These are phyloP conservation scores for Xiphorhynchus elegans DNA, from an alignment of 2,113 vertebrate genomes.

Conservation along the genomic window DNA sequence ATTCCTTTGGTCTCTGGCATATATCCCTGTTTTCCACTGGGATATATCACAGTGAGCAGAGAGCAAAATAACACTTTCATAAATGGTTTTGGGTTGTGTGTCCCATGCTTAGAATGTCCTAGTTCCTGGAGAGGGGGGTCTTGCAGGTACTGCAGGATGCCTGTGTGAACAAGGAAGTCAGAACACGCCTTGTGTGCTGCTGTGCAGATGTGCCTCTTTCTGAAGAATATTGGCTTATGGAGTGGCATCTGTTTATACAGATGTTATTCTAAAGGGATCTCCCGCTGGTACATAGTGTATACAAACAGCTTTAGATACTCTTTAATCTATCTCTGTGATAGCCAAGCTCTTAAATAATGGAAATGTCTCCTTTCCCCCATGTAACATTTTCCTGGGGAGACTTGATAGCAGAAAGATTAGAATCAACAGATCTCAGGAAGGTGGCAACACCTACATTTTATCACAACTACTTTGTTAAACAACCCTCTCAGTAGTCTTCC, in stretches of 20 bases:
- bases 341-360: background rate
- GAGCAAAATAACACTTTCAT: background rate
- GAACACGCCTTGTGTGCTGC: background rate
- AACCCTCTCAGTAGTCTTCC: background rate
- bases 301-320: conserved; percentile 9
- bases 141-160: background rate
- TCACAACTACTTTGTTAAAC: background rate
- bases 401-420: background rate
- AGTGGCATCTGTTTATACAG: conserved; percentile 44
- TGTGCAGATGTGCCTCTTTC: conserved; percentile 6
- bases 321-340: background rate
- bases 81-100: background rate
- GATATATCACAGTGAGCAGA: background rate
- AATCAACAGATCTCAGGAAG: background rate
- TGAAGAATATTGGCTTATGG: conserved; percentile 12
- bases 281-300: background rate
- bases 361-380: background rate
- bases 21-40: background rate
- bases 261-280: conserved; percentile 36
- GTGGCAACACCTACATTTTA: background rate
- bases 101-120: background rate
- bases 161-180: background rate
- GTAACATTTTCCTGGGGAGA: background rate
- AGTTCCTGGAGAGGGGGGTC: background rate
- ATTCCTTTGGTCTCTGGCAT: background rate